Evolutionary conservation across 2,888 invertebrate genomes (phyloP).

Genomic region (Apantesis nais): DNA sequence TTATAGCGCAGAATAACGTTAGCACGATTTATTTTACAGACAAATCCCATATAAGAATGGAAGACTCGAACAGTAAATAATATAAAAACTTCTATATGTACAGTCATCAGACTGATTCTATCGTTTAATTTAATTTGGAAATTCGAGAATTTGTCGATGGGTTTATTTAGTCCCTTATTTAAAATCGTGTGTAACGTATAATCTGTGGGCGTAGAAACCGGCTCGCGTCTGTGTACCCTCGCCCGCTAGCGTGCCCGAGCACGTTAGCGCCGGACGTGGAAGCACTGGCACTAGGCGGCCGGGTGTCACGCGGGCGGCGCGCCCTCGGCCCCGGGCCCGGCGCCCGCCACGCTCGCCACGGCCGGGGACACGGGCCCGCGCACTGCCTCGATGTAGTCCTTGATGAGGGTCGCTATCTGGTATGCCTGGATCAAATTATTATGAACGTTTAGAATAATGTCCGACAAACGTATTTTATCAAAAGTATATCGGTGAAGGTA

Average conservation of each 20-base stretch:
- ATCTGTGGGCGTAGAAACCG: background rate
- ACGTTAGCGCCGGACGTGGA: constrained; percentile 78
- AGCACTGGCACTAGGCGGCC: constrained; percentile 84
- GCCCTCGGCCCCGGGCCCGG: constrained; percentile 42
- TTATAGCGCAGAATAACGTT: constrained; percentile 21
- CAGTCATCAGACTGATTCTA: background rate
- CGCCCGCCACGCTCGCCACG: constrained; percentile 47
- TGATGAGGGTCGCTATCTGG: constrained; percentile 96
- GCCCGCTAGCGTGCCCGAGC: constrained; percentile 8
- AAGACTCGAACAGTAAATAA: constrained; percentile 37
- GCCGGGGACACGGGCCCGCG: constrained; percentile 82
- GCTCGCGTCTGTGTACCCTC: constrained; percentile 24
- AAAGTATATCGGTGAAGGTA: too few species aligned
- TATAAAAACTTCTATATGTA: constrained; percentile 7
- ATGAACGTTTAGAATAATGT: background rate
- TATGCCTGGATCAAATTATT: constrained; percentile 88
- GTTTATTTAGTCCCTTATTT: constrained; percentile 7
- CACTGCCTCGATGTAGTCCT: constrained; percentile 90
- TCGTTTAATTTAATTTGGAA: constrained; percentile 8
- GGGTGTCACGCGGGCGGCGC: constrained; percentile 74
- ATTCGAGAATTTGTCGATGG: constrained; percentile 15
- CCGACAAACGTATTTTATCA: too few species aligned
- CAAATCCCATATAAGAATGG: constrained; percentile 33
- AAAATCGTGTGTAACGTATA: constrained; percentile 30
- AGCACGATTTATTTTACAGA: constrained; percentile 36